phyloP scores from a whole-genome alignment of 1,140 invertebrate species.

The Drosophila rufa region DNA sequence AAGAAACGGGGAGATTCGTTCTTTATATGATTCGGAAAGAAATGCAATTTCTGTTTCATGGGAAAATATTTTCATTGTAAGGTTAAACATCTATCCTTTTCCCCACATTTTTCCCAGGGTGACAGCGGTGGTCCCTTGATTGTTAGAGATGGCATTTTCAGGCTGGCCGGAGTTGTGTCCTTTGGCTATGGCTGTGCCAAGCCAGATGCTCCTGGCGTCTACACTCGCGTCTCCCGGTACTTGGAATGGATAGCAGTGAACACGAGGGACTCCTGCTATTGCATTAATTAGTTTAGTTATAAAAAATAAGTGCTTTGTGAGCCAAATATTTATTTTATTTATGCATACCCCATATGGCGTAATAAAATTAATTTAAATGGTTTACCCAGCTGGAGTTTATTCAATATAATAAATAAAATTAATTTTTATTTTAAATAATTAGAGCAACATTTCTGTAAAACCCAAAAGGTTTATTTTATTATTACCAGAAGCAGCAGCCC shows the following conservation, averaged over 20 bases:
- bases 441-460: neutral
- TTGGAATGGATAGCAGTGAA: conserved; percentile 81
- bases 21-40: neutral
- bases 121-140: conserved; percentile 92
- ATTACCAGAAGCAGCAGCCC: neutral
- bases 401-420: neutral
- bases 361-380: neutral
- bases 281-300: conserved; percentile 29
- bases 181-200: conserved; percentile 92
- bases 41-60: neutral
- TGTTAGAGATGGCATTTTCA: conserved; percentile 94
- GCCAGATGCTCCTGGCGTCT: conserved; percentile 92
- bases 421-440: neutral
- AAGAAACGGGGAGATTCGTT: neutral
- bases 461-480: neutral
- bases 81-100: neutral
- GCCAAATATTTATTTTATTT: conserved; percentile 12
- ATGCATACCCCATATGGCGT: neutral
- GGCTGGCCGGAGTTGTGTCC: conserved; percentile 92
- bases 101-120: conserved; percentile 64
- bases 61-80: neutral
- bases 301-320: neutral
- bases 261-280: conserved; percentile 80
- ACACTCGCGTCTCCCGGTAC: conserved; percentile 78
- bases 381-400: neutral